A percentile compares a stretch with the other conserved stretches of the same genome.
These are phyloP conservation scores for Theodoxus fluviatilis DNA, from an alignment of 2,888 invertebrate species.

Conservation along the genomic window DNA sequence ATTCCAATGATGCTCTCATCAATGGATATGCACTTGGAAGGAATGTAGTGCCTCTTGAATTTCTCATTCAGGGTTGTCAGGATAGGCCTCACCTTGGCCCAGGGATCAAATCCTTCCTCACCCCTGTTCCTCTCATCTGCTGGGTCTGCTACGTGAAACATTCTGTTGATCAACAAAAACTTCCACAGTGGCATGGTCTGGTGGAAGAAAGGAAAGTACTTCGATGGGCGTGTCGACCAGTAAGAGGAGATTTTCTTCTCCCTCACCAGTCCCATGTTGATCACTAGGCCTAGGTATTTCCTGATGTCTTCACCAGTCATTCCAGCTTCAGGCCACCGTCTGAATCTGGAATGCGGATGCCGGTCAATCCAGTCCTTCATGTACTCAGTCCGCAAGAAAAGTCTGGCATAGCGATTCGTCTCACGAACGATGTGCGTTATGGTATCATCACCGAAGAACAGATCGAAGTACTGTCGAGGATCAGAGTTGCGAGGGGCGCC, in stretches of 20 bases:
- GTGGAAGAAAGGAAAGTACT: slow-evolving; percentile 7
- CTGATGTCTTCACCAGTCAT: too few species aligned
- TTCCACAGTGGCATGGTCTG: background rate
- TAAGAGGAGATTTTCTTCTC: background rate
- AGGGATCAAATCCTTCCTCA: slow-evolving; percentile 27
- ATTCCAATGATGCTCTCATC: slow-evolving; percentile 29
- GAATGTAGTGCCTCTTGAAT: slow-evolving; percentile 24
- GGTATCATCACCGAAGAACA: too few species aligned
- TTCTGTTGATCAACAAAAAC: background rate
- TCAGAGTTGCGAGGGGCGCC: too few species aligned
- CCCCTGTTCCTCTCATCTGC: slow-evolving; percentile 6
- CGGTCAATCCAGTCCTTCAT: too few species aligned
- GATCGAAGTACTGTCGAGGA: too few species aligned
- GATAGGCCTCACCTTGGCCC: slow-evolving; percentile 23
- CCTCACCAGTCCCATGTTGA: slow-evolving; percentile 16
- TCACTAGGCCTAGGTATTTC: too few species aligned
- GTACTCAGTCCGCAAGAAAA: too few species aligned
- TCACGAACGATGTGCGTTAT: too few species aligned
- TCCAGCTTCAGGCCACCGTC: too few species aligned
- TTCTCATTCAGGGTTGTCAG: slow-evolving; percentile 15
- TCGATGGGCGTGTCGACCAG: background rate
- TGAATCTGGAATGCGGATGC: too few species aligned
- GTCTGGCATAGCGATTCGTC: too few species aligned
- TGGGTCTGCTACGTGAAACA: slow-evolving; percentile 17
- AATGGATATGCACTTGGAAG: slow-evolving; percentile 4